A percentile compares a stretch with the other conserved stretches of the same genome.
phyloP scores from a whole-genome alignment of 37 sponge, comb jelly and placozoan species.

The Halisarca cf. caerulea region DNA sequence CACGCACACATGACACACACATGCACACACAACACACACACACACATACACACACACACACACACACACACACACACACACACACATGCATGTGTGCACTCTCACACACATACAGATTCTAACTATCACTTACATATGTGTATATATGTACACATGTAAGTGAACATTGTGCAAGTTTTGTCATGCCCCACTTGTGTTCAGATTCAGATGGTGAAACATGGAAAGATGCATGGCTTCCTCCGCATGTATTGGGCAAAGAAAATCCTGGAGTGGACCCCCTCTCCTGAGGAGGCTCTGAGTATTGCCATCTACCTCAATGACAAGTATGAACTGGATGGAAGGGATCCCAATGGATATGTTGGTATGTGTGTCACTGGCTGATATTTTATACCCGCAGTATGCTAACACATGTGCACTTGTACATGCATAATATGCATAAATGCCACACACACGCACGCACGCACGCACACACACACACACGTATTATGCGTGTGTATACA shows the following conservation, averaged over 20 bases:
- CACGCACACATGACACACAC: too few relatives aligned
- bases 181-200: not conserved
- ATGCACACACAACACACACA: not conserved
- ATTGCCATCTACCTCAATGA: conserved; percentile 66
- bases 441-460: too few relatives aligned
- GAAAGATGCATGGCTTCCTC: conserved; percentile 80
- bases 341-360: conserved; percentile 75
- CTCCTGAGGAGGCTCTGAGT: conserved; percentile 49
- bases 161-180: too few relatives aligned
- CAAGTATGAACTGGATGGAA: conserved; percentile 71
- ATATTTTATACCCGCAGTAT: too few relatives aligned
- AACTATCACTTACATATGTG: not conserved
- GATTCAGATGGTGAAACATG: conserved; percentile 57
- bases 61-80: not conserved
- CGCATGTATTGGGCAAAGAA: conserved; percentile 84
- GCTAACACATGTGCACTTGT: too few relatives aligned
- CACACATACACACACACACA: not conserved
- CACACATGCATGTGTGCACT: not conserved
- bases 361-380: conserved; percentile 9
- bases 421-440: too few relatives aligned
- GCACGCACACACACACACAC: too few relatives aligned
- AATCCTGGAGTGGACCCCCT: conserved; percentile 68
- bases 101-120: not conserved
- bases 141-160: too few relatives aligned
- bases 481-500: too few relatives aligned